Conservation (phyloP, 2,113 vertebrate genomes). For the Micromys minutus region DNA sequence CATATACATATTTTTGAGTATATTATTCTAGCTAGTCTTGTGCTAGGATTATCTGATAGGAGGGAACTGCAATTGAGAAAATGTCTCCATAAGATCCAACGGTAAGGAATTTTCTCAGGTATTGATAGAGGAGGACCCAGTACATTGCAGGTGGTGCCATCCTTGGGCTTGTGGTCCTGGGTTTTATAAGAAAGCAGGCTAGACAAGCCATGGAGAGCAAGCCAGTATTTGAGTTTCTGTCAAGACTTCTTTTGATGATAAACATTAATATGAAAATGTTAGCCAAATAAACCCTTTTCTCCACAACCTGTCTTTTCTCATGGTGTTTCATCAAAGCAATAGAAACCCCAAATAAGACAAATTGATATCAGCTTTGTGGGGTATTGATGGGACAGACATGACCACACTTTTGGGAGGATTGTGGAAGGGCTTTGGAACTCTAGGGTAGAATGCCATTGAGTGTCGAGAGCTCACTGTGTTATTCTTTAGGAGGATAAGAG, state of each 20-base stretch:
- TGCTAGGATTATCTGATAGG: neutral
- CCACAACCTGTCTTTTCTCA: neutral
- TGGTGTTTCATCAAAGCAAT: neutral
- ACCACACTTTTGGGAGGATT: neutral
- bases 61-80: neutral
- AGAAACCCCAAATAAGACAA: neutral
- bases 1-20: neutral
- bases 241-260: neutral
- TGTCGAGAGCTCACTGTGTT: neutral
- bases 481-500: neutral
- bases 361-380: neutral
- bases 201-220: no score
- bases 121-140: neutral
- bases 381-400: neutral
- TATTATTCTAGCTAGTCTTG: neutral
- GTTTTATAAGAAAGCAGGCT: neutral
- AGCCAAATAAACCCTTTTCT: neutral
- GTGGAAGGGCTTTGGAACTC: neutral
- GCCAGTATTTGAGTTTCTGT: neutral
- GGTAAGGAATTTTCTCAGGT: neutral
- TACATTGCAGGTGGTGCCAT: neutral
- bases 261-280: neutral
- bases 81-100: neutral
- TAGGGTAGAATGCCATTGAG: neutral
- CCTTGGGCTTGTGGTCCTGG: neutral